Base-by-base conservation (phyloP, 2,113 vertebrate genomes). In the Chrysemys picta region DNA sequence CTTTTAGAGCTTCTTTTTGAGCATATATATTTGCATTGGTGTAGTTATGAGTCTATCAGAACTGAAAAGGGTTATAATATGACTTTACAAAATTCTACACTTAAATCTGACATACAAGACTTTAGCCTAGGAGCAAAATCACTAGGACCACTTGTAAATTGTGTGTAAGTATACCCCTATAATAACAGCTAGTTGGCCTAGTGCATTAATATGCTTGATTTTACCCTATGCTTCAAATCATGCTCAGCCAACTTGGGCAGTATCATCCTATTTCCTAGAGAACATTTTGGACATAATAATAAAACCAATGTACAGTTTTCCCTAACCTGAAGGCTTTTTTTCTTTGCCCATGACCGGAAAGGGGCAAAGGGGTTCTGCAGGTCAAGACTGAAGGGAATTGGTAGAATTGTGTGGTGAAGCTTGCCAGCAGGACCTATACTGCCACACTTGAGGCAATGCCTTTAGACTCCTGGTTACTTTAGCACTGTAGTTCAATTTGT, bases 391-490 rank as follows among this genome's bases (percentile, higher is more conserved):
- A 84, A 78, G 81, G 10, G 69, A 80, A 78, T 87, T 72, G 93
- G 76, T 56, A 93, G 94, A 87, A 84, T 81, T 56, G 29, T 86
- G 2, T 53, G 75, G 95, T 81, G 89, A 91, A 89, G 88, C 90
- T 89, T 88, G 57, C 72, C 88, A 65, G 42, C 38, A 59, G 27
- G 57, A 76, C 24, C 42, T 27, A 76, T 76, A 11, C 38, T 22
- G 22, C 11, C 42, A 69, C 42, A 52, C 95, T 96, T 79, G 47
- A 87, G 93, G 96, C 94, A 31, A 94, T 93, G 84, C 88, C 93
- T 92, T 91, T 79, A 94, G 65, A 49, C 75, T 89, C 69, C 83
- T 88, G 80, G 53, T 80, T 94, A 83, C 4, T 87, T 5, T 17
- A 89, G 42, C 80, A 52, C 90, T 89, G 79, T 85, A 87, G 94